A percentile compares a stretch with the other conserved stretches of the same genome.
phyloP scores from a whole-genome alignment of 2,113 vertebrate genomes.

The Fukomys damarensis region DNA sequence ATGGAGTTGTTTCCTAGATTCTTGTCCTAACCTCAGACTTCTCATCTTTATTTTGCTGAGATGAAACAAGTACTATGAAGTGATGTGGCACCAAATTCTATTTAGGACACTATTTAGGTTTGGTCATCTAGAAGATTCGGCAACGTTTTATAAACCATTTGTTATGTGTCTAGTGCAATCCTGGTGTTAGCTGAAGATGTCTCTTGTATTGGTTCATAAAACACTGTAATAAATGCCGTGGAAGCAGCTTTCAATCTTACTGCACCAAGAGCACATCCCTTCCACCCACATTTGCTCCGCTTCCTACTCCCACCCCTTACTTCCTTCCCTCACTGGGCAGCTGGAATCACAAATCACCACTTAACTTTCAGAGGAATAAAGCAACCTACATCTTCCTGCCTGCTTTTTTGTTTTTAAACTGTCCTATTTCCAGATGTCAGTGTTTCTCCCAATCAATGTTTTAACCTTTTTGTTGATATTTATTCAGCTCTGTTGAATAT shows the following conservation, averaged over 20 bases:
- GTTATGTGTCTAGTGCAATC: not conserved
- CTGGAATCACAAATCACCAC: constrained; percentile 54
- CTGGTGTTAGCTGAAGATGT: not conserved
- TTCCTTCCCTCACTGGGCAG: not conserved
- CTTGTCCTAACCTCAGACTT: not conserved
- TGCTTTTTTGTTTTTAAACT: constrained; percentile 62
- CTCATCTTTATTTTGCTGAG: not conserved
- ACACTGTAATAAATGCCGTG: not conserved
- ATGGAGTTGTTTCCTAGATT: not conserved
- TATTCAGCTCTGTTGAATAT: constrained; percentile 75
- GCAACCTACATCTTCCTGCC: constrained; percentile 44
- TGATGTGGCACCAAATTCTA: not conserved
- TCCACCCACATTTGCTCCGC: not conserved
- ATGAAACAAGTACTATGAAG: not conserved
- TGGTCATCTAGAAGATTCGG: constrained; percentile 20
- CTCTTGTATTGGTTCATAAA: constrained; percentile 42
- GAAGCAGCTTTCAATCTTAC: not conserved
- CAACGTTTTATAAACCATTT: not conserved
- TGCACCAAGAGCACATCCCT: not conserved
- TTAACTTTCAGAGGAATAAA: constrained; percentile 50
- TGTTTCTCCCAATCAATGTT: constrained; percentile 80
- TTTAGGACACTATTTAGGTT: constrained; percentile 59
- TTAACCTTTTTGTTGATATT: constrained; percentile 82
- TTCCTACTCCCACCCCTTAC: not conserved
- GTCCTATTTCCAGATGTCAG: constrained; percentile 77